Percentiles rank a stretch among this genome's conserved stretches.
Conservation (phyloP, 2,797 vertebrate species). For the Ceyx erithaca region DNA sequence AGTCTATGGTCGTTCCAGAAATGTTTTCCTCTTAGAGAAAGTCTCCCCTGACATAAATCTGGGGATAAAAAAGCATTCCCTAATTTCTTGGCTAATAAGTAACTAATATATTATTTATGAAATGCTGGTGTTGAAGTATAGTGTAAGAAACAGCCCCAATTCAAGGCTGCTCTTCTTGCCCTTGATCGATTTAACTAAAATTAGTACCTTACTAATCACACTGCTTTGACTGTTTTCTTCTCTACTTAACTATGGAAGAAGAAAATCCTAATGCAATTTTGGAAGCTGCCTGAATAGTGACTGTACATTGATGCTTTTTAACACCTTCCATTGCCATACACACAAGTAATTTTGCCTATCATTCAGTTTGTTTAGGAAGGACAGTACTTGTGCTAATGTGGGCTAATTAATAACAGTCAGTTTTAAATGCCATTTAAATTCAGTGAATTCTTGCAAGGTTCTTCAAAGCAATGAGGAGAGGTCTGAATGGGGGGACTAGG, state of each 20-base stretch:
- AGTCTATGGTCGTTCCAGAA: not conserved
- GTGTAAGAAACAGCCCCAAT: not conserved
- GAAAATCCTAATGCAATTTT: not conserved
- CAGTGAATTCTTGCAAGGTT: conserved; percentile 24
- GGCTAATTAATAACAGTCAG: conserved; percentile 39
- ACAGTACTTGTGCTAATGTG: conserved; percentile 38
- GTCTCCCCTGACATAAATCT: not conserved
- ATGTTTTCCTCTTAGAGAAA: not conserved
- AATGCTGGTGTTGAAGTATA: not conserved
- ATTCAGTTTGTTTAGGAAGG: conserved; percentile 27
- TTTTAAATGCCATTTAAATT: conserved; percentile 12
- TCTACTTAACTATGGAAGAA: not conserved
- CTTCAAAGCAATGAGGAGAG: conserved; percentile 54
- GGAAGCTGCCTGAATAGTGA: not conserved
- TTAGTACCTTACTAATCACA: not conserved
- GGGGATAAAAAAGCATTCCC: not conserved
- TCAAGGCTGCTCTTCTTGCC: not conserved
- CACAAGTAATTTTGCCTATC: not conserved
- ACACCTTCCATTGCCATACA: not conserved
- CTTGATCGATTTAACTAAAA: not conserved
- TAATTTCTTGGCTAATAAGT: not conserved
- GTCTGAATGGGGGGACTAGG: not conserved
- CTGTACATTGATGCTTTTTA: not conserved
- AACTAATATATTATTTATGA: not conserved
- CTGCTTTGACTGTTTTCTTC: not conserved